Conservation (phyloP, 2,888 invertebrate species). For the Agonum fuliginosum region DNA sequence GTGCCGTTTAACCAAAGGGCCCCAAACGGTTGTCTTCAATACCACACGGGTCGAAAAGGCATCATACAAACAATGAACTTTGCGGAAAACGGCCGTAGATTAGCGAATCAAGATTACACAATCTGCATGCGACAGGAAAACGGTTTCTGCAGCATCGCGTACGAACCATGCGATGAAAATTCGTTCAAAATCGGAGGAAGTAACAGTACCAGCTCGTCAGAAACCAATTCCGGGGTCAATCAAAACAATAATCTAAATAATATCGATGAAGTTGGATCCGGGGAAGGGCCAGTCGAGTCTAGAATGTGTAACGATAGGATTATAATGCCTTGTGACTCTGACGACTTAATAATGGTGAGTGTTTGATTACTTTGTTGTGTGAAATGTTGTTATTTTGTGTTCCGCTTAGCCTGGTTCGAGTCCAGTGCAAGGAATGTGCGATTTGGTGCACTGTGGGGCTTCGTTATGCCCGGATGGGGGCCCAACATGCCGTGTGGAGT, state of each 20-base stretch:
- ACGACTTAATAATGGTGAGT: slow-evolving; percentile 85
- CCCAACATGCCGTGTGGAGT: slow-evolving; percentile 81
- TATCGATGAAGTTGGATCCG: slow-evolving; percentile 69
- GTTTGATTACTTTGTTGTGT: not conserved
- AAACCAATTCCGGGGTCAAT: slow-evolving; percentile 1
- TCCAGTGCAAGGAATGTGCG: slow-evolving; percentile 73
- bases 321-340: slow-evolving; percentile 88
- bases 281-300: slow-evolving; percentile 68
- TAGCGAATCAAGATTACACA: slow-evolving; percentile 86
- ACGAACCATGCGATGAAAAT: slow-evolving; percentile 84
- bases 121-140: slow-evolving; percentile 83
- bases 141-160: slow-evolving; percentile 84
- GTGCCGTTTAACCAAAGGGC: slow-evolving; percentile 85
- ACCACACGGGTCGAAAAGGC: slow-evolving; percentile 77
- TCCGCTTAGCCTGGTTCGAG: slow-evolving; percentile 17
- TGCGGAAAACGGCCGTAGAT: slow-evolving; percentile 86
- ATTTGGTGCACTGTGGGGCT: slow-evolving; percentile 86
- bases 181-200: slow-evolving; percentile 84
- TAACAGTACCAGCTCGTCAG: slow-evolving; percentile 18
- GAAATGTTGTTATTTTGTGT: not conserved
- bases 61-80: slow-evolving; percentile 86
- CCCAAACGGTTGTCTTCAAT: slow-evolving; percentile 86
- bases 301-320: slow-evolving; percentile 81
- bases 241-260: slow-evolving; percentile 66
- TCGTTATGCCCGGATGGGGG: slow-evolving; percentile 79